Base-by-base conservation (phyloP, 2,113 vertebrate genomes). In the Malurus alboscapulatus region DNA sequence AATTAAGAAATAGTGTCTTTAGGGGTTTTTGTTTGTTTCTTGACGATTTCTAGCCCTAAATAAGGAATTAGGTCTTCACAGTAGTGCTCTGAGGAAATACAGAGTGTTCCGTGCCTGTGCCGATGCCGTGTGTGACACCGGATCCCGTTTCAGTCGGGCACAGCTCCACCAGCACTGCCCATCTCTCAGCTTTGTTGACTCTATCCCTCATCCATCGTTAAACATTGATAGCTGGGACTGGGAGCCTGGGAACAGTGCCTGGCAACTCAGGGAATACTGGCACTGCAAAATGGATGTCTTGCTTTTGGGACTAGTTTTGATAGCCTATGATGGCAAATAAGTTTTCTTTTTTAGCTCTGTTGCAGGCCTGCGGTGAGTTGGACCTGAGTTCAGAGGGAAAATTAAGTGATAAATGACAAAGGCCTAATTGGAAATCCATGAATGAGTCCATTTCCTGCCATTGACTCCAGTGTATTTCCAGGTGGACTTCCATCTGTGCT, bases 51-150 rank as follows among this genome's bases (percentile, higher is more conserved):
- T 26, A 73, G 42, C 32, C 48, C 30, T 57, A 32, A 34, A 34
- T 45, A 69, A 27, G 67, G 72, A 57, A 34, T 36, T 17, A 15
- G 27, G 8, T 71, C 8, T 32, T 67, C 20, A 3, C 20, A 7
- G 1, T 4, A 1, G 5, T 50, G 51, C 42, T 61, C 1, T 42
- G 71, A 7, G 3, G 53, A 32, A 14, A 50, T 42, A 11, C n/a
- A 58, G 69, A 21, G 6, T 5, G 78, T 86, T 65, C 84, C 16
- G 62, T 87, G 75, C 57, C 47, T 21, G 48, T 17, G 71, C 11
- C 5, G 32, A 4, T 20, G 57, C 59, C 5, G 1, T 9, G 48
- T 38, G 85, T 50, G 8, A 3, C 42, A 14, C 17, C 13, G 14
- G 91, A 14, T 93, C 88, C 10, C 29, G 19, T 93, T 92, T 67